phyloP scores from a whole-genome alignment of 2,888 invertebrate species.

The Oxycera nigricornis region DNA sequence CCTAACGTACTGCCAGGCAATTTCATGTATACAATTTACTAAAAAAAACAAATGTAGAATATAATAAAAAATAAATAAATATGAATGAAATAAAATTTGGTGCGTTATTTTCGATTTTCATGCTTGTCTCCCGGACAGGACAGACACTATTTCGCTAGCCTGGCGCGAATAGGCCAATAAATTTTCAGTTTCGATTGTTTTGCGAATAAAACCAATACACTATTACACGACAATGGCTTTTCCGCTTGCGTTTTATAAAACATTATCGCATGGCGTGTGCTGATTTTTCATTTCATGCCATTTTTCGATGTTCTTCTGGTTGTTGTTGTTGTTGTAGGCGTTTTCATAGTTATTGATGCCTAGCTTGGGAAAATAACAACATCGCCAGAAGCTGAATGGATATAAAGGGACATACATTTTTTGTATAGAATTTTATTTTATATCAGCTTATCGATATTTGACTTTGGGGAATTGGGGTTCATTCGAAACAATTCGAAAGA shows the following conservation, averaged over 20 bases:
- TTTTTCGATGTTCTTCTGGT: background rate
- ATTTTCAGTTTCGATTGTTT: constrained; percentile 46
- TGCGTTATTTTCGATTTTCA: constrained; percentile 23
- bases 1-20: background rate
- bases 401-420: constrained; percentile 3
- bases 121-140: background rate
- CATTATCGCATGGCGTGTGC: background rate
- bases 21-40: background rate
- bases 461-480: too few species aligned
- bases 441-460: too few species aligned
- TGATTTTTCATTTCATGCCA: background rate
- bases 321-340: background rate
- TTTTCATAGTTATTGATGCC: background rate
- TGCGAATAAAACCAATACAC: constrained; percentile 43
- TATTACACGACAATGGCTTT: background rate
- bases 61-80: constrained; percentile 37
- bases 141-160: constrained; percentile 11
- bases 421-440: too few species aligned
- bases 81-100: constrained; percentile 24
- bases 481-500: too few species aligned
- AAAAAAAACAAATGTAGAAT: background rate
- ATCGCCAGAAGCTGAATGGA: constrained; percentile 7
- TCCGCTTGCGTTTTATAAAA: background rate
- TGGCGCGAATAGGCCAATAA: constrained; percentile 46
- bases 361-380: constrained; percentile 1